Base-by-base conservation (phyloP, 2,797 vertebrate genomes). In the Basileuterus tristriatus region DNA sequence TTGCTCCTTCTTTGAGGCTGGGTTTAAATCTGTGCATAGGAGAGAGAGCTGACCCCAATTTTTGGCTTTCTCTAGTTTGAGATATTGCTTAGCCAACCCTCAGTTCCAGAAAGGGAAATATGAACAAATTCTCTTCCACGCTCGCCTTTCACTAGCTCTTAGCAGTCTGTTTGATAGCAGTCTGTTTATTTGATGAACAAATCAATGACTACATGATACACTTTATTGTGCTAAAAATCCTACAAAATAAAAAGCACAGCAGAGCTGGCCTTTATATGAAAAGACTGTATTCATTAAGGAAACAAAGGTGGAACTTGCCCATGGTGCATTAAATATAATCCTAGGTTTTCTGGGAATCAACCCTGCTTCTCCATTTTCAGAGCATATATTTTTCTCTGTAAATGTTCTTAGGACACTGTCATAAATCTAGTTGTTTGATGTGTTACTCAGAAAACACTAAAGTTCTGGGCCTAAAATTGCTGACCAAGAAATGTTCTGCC, bases 401-500 rank as follows among this genome's bases (percentile, higher is more conserved):
- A 94, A 86, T 52, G 46, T 82, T 96, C 74, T 83, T 83, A 81
- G 50, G 75, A 74, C 70, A 68, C 47, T 58, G 79, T 70, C 53
- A 76, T 93, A 88, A 96, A 93, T 96, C 88, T 67, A 23, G 69
- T 76, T 93, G 65, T 44, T 92, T 88, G 23, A 27, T 94, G n/a
- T 90, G 47, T 83, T 93, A 59, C 67, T 93, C 49, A 34, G 49
- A 91, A 72, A 93, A 65, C 91, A 43, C 63, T 94, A 55, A 96
- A 91, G 47, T 83, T 96, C 96, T 90, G 78, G 69, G 62, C 92
- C 95, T 93, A 80, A 95, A 97, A 93, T 58, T 63, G 59, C 93
- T 96, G 84, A 97, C 85, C 96, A 94, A 94, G 86, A 96, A 96
- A 93, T 91, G 94, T 96, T 96, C 91, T 96, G 95, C 93, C 69